These are phyloP conservation scores for Eptesicus fuscus DNA, from an alignment of 2,113 vertebrate species.

Conservation along the genomic window DNA sequence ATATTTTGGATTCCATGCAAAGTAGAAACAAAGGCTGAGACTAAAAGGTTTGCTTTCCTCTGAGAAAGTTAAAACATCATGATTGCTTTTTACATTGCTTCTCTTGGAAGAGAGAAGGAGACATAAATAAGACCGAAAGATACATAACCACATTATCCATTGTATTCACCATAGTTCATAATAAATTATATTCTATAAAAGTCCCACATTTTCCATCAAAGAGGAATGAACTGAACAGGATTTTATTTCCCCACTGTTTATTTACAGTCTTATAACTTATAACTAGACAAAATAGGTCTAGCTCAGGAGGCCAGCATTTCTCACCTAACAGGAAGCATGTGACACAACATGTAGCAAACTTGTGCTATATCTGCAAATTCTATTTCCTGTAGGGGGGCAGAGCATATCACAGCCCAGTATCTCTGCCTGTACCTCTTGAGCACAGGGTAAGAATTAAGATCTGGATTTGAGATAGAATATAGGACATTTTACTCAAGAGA, in stretches of 20 bases:
- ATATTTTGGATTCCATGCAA: not conserved
- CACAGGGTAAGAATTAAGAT: not conserved
- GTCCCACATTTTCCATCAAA: not conserved
- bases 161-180: not conserved
- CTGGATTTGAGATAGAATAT: not conserved
- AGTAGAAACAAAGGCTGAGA: not conserved
- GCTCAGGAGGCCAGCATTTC: not conserved
- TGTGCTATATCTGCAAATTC: not conserved
- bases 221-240: not conserved
- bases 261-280: not conserved
- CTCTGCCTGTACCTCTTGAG: not conserved
- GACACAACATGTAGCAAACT: not conserved
- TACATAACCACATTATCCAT: not conserved
- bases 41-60: not conserved
- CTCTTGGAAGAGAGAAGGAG: not conserved
- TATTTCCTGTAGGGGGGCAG: not conserved
- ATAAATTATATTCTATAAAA: not conserved
- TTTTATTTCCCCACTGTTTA: not conserved
- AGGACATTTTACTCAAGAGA: not conserved
- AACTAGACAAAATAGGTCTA: not conserved
- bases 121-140: not conserved
- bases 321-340: not conserved
- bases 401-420: not conserved
- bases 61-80: not conserved
- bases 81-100: not conserved